Evolutionary conservation across 2,797 vertebrate genomes (phyloP).

Genomic region (Cossypha niveicapilla): DNA sequence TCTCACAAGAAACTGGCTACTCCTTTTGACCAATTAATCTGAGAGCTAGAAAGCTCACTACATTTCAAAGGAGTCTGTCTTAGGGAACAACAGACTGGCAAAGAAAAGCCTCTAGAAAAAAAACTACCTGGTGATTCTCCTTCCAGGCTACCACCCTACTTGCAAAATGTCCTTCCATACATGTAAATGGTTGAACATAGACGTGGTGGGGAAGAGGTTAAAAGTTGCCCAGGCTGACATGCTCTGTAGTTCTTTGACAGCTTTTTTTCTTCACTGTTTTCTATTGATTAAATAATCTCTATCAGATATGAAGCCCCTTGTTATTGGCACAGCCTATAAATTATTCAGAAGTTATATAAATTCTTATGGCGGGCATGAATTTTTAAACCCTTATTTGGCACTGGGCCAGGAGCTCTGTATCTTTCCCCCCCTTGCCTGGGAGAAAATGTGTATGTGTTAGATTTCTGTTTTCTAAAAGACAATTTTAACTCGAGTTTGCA

Average conservation of each 20-base stretch:
- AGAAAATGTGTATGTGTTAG: neutral
- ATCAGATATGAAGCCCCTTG: conserved; percentile 67
- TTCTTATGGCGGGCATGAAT: conserved; percentile 62
- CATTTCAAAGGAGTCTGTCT: neutral
- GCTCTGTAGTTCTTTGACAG: neutral
- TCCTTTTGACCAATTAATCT: neutral
- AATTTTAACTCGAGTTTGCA: neutral
- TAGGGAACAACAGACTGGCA: neutral
- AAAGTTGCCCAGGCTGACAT: neutral
- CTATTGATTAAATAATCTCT: conserved; percentile 68
- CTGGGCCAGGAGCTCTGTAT: conserved; percentile 1
- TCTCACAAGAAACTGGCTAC: neutral
- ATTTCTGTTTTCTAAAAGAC: neutral
- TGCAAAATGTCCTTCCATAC: neutral
- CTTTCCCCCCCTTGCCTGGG: neutral
- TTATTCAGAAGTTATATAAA: conserved; percentile 71
- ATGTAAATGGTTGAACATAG: fast-evolving
- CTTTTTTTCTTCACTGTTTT: conserved; percentile 33
- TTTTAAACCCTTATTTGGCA: conserved; percentile 70
- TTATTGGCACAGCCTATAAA: conserved; percentile 64
- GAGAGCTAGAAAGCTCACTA: neutral
- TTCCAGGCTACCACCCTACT: neutral
- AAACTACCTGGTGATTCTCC: neutral
- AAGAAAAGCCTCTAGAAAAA: neutral
- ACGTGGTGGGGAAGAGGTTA: neutral